phyloP scores from a whole-genome alignment of 2,113 vertebrate species.

The Pseudorasbora parva region DNA sequence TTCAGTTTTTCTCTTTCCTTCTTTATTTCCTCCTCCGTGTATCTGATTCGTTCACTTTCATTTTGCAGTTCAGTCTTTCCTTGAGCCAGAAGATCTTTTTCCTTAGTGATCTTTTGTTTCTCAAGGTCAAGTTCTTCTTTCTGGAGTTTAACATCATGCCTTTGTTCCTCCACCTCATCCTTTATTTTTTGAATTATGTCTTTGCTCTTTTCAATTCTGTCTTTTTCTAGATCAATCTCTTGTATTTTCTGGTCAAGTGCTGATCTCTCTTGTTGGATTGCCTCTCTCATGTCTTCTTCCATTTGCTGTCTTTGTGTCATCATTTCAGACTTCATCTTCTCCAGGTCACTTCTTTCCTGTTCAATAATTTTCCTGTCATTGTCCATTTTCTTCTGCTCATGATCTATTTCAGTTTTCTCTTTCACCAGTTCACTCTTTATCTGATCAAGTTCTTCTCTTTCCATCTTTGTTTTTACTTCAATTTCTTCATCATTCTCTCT shows the following conservation, averaged over 20 bases:
- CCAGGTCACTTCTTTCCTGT: neutral
- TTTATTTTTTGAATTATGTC: neutral
- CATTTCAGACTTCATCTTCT: neutral
- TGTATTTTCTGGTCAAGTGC: neutral
- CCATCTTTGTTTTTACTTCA: conserved; percentile 27
- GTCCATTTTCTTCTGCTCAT: no score
- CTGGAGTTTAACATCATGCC: neutral
- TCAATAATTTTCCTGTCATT: no score
- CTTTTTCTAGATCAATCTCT: neutral
- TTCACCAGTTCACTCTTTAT: neutral
- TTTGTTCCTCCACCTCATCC: neutral
- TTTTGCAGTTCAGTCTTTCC: neutral
- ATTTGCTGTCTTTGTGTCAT: neutral
- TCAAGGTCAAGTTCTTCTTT: neutral
- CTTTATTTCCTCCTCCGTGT: neutral
- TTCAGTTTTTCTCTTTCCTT: neutral
- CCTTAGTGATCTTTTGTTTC: neutral
- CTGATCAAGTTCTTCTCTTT: conserved; percentile 35
- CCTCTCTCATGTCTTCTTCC: neutral
- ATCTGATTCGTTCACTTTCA: neutral
- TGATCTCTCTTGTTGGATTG: neutral
- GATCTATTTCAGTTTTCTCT: neutral
- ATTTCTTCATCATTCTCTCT: conserved; percentile 16
- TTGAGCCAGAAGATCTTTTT: neutral
- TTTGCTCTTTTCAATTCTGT: neutral